Evolutionary conservation across 2,113 vertebrate species (phyloP), one percentile per base, ranked within the genome.

Genomic region (Syrrhaptes paradoxus): DNA sequence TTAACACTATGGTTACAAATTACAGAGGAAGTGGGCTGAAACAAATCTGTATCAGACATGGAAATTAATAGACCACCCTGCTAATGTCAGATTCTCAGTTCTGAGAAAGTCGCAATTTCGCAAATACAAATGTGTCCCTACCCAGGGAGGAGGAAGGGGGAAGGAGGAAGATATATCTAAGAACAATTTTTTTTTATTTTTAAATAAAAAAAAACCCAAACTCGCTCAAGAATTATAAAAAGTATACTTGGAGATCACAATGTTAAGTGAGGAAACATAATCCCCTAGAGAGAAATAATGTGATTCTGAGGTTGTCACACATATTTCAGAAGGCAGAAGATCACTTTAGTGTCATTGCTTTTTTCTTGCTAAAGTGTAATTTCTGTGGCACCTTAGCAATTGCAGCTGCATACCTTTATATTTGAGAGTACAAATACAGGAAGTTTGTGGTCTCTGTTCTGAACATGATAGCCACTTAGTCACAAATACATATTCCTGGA

Each of bases 141-240:
- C 0, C 41, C 13, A 13, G 41, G 41, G 1, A 28, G 6, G 13
- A 21, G 10, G 13, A 43, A 11, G 4, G 3, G 1, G 2, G 1
- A 13, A 15, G 51, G 26, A 16, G 26, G 7, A 1, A 6, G 4
- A 28, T 29, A 28, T 24, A 25, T 41, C 18, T 41, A 65, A 46
- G 0, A 63, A 7, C 2, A 70, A 68, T 11, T 20, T 9, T 36
- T 36, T 82, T 70, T 73, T 17, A 41, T 61, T 70, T 54, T 57
- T 54, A 79, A 79, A 52, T 58, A 81, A 66, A 54, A 28, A 76
- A 65, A 46, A 72, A n/a, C n/a, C n/a, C n/a, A n/a, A n/a, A n/a
- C 17, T 49, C 63, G 17, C 19, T 79, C 13, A 82, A 87, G 29
- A 75, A 41, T 2, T 48, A 75, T 12, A 85, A 46, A 46, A 88